Conservation (phyloP, 2,888 invertebrate genomes). For the Alcis repandata region DNA sequence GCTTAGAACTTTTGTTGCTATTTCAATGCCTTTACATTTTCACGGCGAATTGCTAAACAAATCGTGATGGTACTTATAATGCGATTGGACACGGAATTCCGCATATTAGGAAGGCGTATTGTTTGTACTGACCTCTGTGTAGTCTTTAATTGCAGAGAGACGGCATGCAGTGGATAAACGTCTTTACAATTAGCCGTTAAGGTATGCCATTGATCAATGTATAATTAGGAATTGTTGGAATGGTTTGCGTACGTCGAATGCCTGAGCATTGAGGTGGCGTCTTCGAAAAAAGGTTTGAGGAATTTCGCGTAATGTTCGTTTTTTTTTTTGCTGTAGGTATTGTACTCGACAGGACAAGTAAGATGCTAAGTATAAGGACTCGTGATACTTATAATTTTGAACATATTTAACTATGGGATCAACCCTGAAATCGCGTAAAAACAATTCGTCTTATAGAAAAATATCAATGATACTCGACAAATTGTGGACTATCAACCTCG, state of each 20-base stretch:
- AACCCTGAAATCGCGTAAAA: too few species aligned
- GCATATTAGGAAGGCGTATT: slow-evolving; percentile 26
- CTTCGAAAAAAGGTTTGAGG: not conserved
- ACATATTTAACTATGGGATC: too few species aligned
- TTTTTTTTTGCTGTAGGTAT: too few species aligned
- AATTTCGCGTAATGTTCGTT: not conserved
- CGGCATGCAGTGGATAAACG: slow-evolving; percentile 1
- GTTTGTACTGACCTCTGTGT: slow-evolving; percentile 30
- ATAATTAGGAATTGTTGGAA: slow-evolving; percentile 27
- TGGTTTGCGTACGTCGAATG: slow-evolving; percentile 1
- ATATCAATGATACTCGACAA: too few species aligned
- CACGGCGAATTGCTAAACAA: slow-evolving; percentile 32
- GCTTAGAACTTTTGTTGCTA: not conserved
- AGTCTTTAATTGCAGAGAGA: slow-evolving; percentile 16
- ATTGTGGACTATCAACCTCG: too few species aligned
- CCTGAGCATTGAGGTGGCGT: not conserved
- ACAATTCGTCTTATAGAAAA: too few species aligned
- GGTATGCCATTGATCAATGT: slow-evolving; percentile 16
- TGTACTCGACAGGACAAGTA: too few species aligned
- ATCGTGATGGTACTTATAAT: slow-evolving; percentile 30
- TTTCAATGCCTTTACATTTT: slow-evolving; percentile 9
- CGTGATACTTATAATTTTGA: too few species aligned
- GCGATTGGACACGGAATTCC: slow-evolving; percentile 32
- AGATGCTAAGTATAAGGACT: too few species aligned
- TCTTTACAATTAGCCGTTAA: slow-evolving; percentile 18